Evolutionary conservation across 2,113 vertebrate genomes (phyloP).

Genomic region (Nyctibius bracteatus): DNA sequence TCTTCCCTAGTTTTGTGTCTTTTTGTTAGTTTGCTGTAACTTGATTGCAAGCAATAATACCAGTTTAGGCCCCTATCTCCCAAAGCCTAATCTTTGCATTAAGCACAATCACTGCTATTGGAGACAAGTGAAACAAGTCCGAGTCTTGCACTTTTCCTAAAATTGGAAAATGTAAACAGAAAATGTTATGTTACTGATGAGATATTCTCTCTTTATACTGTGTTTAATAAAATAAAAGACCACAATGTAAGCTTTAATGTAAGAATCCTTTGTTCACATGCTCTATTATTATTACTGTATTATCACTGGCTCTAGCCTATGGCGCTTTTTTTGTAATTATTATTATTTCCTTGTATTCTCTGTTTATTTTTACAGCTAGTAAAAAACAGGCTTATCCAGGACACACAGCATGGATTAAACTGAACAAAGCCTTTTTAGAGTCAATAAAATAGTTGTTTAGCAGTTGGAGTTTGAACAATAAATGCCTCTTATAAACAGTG

Average conservation of each 20-base stretch:
- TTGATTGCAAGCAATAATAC: background rate
- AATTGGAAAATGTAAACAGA: background rate
- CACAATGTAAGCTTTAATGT: background rate
- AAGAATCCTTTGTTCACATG: background rate
- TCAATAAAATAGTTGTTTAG: conserved; percentile 19
- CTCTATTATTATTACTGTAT: background rate
- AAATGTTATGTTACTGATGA: background rate
- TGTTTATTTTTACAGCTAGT: conserved; percentile 36
- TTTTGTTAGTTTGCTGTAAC: background rate
- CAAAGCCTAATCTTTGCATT: background rate
- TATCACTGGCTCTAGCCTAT: background rate
- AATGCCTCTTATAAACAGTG: background rate
- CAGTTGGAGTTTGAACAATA: background rate
- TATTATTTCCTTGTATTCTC: conserved; percentile 15
- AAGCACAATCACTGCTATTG: accelerated
- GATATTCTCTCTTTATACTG: background rate
- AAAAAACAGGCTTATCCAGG: conserved; percentile 23
- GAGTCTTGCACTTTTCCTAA: background rate
- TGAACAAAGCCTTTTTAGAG: conserved; percentile 32
- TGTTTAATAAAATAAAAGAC: background rate
- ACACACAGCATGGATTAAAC: background rate
- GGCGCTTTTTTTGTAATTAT: background rate
- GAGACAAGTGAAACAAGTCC: background rate
- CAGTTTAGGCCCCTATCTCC: background rate
- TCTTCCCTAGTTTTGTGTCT: background rate